A percentile compares a stretch with the other conserved stretches of the same genome.
phyloP scores from a whole-genome alignment of 2,113 vertebrate genomes.

The Hippocampus comes region DNA sequence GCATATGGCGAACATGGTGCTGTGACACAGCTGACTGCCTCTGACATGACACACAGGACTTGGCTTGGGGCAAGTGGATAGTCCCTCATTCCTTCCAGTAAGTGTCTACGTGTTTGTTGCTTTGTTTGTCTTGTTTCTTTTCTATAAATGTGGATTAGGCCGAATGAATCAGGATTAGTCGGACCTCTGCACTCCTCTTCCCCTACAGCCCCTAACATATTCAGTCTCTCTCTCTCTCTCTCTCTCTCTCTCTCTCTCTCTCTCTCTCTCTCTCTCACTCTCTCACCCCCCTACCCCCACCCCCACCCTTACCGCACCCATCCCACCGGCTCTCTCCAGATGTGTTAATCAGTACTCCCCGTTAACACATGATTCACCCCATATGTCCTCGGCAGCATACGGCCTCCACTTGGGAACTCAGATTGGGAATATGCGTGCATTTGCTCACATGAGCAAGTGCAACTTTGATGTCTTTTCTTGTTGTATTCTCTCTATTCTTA shows the following conservation, averaged over 20 bases:
- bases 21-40: constrained; percentile 56
- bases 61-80: constrained; percentile 34
- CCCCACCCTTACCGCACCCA: constrained; percentile 16
- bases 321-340: constrained; percentile 76
- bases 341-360: constrained; percentile 96
- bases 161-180: constrained; percentile 31
- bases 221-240: constrained; percentile 7
- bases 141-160: constrained; percentile 20
- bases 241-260: not conserved
- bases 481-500: constrained; percentile 31
- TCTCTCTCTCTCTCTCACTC: not conserved
- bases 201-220: constrained; percentile 11
- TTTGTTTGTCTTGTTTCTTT: constrained; percentile 20
- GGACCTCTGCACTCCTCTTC: constrained; percentile 18
- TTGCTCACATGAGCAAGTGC: constrained; percentile 50
- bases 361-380: constrained; percentile 88
- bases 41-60: constrained; percentile 50
- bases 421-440: constrained; percentile 25
- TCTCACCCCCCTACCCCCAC: not conserved
- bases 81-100: constrained; percentile 35
- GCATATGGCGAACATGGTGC: constrained; percentile 42
- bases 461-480: constrained; percentile 56
- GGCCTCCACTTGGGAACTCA: constrained; percentile 64
- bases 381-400: constrained; percentile 86
- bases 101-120: constrained; percentile 27